Base-by-base conservation (phyloP, 2,113 vertebrate genomes). In the Oreamnos americanus region DNA sequence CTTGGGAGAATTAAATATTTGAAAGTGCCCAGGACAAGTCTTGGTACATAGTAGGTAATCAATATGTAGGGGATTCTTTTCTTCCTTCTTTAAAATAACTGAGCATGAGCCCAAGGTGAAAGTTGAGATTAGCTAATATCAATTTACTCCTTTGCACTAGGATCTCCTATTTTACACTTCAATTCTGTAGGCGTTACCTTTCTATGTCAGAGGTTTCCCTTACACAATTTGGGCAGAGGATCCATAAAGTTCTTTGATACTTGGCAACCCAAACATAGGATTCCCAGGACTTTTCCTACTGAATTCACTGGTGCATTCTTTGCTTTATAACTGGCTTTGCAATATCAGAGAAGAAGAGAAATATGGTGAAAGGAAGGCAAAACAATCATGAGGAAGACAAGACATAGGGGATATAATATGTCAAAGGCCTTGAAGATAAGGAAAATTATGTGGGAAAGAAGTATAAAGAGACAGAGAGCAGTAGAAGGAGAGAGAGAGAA, bases 1-100 rank as follows among this genome's bases (percentile, higher is more conserved):
- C 98, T 98, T 96, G 98, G 98, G 98, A 98, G 98, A 98, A 98
- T 98, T 98, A 97, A 98, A 95, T 98, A 96, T 93, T 97, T 98
- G 62, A 98, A 98, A 97, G 83, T 97, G 19, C 58, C 82, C 93
- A 97, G 28, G 95, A 94, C 86, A 92, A 96, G n/a, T 83, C 97
- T 98, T 98, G 97, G 97, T 96, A 98, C 98, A 98, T 98, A 98
- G 97, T 98, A 98, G 97, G 97, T 51, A 98, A 98, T 98, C 98
- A 97, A 98, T 98, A 98, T 49, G 23, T 17, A 85, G 4, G 17
- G 26, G 87, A 97, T 98, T 90, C 51, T 98, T 97, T 98, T 97
- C 97, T 96, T 90, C 71, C 78, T 94, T 95, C 36, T 97, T 94
- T 96, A 97, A 98, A 98, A 97, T 98, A 98, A 78, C 93, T 94